Percentiles rank a stretch among this genome's conserved stretches.
These are phyloP conservation scores for Pseudobourletiella spinata DNA, from an alignment of 1,140 invertebrate species.

Conservation along the genomic window DNA sequence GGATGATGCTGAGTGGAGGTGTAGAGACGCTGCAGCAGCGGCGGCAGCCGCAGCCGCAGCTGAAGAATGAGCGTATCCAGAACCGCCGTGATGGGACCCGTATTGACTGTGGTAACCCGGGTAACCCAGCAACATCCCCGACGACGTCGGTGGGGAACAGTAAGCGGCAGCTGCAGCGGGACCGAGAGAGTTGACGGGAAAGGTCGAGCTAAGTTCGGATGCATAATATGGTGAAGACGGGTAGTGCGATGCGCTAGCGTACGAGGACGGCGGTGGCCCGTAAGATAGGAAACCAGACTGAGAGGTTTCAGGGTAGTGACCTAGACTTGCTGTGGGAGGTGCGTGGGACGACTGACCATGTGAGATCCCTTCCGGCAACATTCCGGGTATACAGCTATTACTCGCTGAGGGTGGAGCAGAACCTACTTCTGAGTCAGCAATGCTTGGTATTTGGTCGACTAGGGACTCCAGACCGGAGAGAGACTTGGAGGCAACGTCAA, in stretches of 20 bases:
- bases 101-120: constrained; percentile 28
- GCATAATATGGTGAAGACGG: constrained; percentile 29
- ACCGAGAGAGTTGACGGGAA: constrained; percentile 34
- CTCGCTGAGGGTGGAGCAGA: constrained; percentile 23
- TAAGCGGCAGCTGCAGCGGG: constrained; percentile 32
- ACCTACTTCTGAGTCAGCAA: constrained; percentile 50
- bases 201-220: constrained; percentile 24
- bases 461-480: constrained; percentile 78
- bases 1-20: constrained; percentile 15
- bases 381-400: constrained; percentile 22
- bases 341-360: constrained; percentile 13
- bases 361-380: constrained; percentile 15
- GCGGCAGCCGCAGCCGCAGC: constrained; percentile 2
- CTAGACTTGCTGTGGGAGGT: too few species aligned
- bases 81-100: constrained; percentile 6
- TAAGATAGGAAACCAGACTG: constrained; percentile 21
- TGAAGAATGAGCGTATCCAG: constrained; percentile 27
- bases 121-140: constrained; percentile 36
- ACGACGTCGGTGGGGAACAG: constrained; percentile 35
- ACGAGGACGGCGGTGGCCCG: constrained; percentile 23
- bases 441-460: constrained; percentile 82
- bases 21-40: constrained; percentile 11
- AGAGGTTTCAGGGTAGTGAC: not conserved
- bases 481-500: constrained; percentile 75
- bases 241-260: constrained; percentile 24